Evolutionary conservation across 2,888 invertebrate species (phyloP), one percentile per base, ranked within the genome.

Genomic region (Drosophila macrospina): DNA sequence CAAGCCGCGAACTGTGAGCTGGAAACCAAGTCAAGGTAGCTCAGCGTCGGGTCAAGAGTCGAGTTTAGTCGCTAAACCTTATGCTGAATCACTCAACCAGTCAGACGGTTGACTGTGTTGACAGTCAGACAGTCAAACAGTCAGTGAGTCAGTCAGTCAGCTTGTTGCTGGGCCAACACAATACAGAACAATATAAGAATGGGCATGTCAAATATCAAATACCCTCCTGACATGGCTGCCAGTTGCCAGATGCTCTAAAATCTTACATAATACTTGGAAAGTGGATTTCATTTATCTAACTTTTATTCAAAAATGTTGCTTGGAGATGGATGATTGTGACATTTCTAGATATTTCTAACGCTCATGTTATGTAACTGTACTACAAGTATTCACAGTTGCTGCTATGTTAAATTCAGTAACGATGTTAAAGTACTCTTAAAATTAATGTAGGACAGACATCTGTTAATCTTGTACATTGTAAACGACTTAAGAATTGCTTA

Each of bases 11-110:
- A 30, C 50, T 59, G 41, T 24, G 32, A 52, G 44, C 51, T 60
- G 42, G 37, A 70, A 74, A 67, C 30, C 64, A 61, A 75, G 75
- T 72, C 75, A 75, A 72, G 75, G 72, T 72, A 69, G 72, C 60
- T 15, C 50, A 26, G 20, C 20, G 42, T 15, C 63, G 44, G 74
- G 71, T 74, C 74, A 74, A 74, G 67, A 70, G 74, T 56, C 57
- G 70, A 52, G 41, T 36, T 36, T 47, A 32, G 26, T 51, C 45
- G 34, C 59, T 44, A 69, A 74, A 41, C 36, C 41, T 11, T 55
- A 36, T 41, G 30, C 51, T 55, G 65, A 64, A 51, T 69, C 59
- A 61, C 42, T 56, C 45, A 60, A 3, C 3, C 20, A 34, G 20
- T 24, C 47, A 39, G 8, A n/a, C 20, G 13, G 16, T 20, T 30